Evolutionary conservation across 2,888 invertebrate species (phyloP), one percentile per base, ranked within the genome.

Genomic region (Agrilus mali): DNA sequence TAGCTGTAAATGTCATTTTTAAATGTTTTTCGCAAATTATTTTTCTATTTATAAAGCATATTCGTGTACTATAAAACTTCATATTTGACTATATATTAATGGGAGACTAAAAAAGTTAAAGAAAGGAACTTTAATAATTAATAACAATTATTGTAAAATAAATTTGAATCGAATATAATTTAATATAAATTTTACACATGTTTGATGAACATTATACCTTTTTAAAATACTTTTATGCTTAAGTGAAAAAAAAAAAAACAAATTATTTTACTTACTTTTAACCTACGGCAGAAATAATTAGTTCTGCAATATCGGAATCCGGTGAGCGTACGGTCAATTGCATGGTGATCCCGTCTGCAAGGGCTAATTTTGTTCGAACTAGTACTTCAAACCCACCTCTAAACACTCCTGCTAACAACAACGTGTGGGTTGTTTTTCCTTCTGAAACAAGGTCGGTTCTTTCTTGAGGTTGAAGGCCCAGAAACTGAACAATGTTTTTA

Each of bases 261-360:
- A 8, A 35, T 15, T 8, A 12, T 2, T 33, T 27, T 32, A 15
- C 15, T 6, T 13, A 4, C 44, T 46, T n/a, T 57, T 82, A 92
- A 61, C 87, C 90, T 52, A 93, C 83, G 27, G 89, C 82, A 16
- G 88, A 82, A 41, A 88, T 77, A 42, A 96, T 79, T 10, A 96
- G 73, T 60, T 93, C 89, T 1, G 90, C 87, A 1, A 95, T 81
- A 51, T 84, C 82, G 40, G 85, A 79, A 64, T 90, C 81, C 12
- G 86, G 83, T 16, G 92, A 87, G 36, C 94, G 72, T 0, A 95
- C 88, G 0, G 89, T 86, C 42, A 97, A 70, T 63, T 93, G 88
- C 88, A 97, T 92, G 3, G 93, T 93, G 0, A 96, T 88, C n/a
- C 86, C 84, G 33, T 78, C 75, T 0, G 80, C 76, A n/a, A 90